phyloP scores from a whole-genome alignment of 1,140 invertebrate genomes.

The Pseudobourletiella spinata region DNA sequence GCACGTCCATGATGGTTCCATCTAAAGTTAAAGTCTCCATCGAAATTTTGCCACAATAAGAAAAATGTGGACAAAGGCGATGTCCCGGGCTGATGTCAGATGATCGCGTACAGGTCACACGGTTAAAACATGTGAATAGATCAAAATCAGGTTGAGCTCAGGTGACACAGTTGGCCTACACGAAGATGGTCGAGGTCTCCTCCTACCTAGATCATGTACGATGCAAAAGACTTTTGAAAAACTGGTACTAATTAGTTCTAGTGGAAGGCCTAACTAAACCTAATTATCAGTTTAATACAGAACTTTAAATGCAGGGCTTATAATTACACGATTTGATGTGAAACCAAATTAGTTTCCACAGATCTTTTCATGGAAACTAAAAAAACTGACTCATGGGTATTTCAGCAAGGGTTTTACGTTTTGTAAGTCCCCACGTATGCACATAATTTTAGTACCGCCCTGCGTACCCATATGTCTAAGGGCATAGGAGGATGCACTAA shows the following conservation, averaged over 20 bases:
- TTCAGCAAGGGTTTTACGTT: no score
- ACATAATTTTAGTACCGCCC: no score
- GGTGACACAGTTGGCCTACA: slow-evolving; percentile 12
- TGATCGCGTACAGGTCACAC: slow-evolving; percentile 31
- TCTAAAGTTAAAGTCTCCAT: slow-evolving; percentile 12
- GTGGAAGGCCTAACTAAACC: background rate
- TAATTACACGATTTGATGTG: background rate
- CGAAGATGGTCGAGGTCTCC: background rate
- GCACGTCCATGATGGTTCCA: slow-evolving; percentile 13
- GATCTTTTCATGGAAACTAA: no score
- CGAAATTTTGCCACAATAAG: background rate
- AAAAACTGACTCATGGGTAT: no score
- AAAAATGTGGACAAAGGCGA: slow-evolving; percentile 13
- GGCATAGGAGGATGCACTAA: no score
- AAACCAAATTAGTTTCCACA: background rate
- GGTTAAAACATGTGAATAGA: slow-evolving; percentile 29
- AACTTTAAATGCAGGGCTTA: background rate
- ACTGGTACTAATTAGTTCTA: background rate
- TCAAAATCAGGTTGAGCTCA: slow-evolving; percentile 10
- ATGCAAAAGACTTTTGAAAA: background rate
- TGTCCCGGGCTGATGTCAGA: slow-evolving; percentile 31
- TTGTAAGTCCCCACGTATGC: no score
- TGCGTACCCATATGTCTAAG: no score
- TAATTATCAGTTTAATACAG: background rate
- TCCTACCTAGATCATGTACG: background rate